These are phyloP conservation scores for Zonitis immaculata DNA, from an alignment of 2,888 invertebrate species.

Conservation along the genomic window DNA sequence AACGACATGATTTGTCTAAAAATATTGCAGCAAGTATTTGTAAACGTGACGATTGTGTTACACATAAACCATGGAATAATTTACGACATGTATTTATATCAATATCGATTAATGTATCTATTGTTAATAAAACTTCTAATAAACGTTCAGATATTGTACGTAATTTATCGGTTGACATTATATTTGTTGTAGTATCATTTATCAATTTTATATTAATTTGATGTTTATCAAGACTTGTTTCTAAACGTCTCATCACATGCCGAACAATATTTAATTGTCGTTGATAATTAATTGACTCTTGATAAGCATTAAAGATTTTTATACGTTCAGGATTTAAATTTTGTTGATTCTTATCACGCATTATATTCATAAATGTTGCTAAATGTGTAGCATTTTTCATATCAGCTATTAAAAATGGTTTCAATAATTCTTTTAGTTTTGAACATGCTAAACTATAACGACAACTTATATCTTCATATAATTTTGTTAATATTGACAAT, in stretches of 20 bases:
- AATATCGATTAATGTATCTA: constrained; percentile 38
- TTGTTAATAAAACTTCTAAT: constrained; percentile 68
- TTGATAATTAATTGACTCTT: constrained; percentile 83
- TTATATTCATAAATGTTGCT: constrained; percentile 69
- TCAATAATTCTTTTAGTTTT: constrained; percentile 73
- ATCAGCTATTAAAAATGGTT: constrained; percentile 73
- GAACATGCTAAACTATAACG: constrained; percentile 79
- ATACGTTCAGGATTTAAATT: constrained; percentile 46
- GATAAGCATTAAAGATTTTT: constrained; percentile 53
- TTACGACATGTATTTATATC: constrained; percentile 55
- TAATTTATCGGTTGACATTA: constrained; percentile 76
- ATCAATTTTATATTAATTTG: not conserved
- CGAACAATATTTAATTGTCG: constrained; percentile 82
- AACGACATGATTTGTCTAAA: constrained; percentile 56
- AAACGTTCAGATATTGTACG: constrained; percentile 76
- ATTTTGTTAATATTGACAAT: constrained; percentile 61
- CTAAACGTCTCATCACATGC: constrained; percentile 69
- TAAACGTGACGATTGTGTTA: constrained; percentile 72
- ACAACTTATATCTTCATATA: constrained; percentile 76
- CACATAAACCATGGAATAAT: constrained; percentile 68
- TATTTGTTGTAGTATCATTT: constrained; percentile 38
- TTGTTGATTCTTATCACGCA: constrained; percentile 38
- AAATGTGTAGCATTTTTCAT: constrained; percentile 78
- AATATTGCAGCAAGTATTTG: constrained; percentile 76
- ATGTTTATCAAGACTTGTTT: constrained; percentile 46